phyloP scores from a whole-genome alignment of 2,888 invertebrate genomes.

The Chrysina gloriosa region DNA sequence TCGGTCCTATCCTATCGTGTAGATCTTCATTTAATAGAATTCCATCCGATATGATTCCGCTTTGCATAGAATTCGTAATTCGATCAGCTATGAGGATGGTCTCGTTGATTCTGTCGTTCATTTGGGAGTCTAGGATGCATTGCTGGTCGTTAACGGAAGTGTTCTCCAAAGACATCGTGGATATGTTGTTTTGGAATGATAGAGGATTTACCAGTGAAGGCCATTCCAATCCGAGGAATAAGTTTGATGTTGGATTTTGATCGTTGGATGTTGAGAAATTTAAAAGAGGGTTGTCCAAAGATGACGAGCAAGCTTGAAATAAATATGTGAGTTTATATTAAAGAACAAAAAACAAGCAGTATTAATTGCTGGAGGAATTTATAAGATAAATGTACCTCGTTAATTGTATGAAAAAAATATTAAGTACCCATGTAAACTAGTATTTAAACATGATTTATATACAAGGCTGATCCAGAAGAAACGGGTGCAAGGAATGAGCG shows the following conservation, averaged over 20 bases:
- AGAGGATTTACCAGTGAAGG: constrained; percentile 56
- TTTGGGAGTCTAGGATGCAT: constrained; percentile 34
- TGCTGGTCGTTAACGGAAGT: not conserved
- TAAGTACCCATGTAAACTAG: too few relatives aligned
- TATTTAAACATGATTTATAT: too few relatives aligned
- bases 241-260: constrained; percentile 50
- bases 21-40: constrained; percentile 56
- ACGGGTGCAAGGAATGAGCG: too few relatives aligned
- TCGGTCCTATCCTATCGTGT: constrained; percentile 51
- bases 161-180: constrained; percentile 39
- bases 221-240: constrained; percentile 63
- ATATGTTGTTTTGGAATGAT: constrained; percentile 51
- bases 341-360: too few relatives aligned
- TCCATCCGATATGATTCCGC: constrained; percentile 55
- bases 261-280: constrained; percentile 53
- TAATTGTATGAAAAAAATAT: too few relatives aligned
- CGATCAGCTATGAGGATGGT: constrained; percentile 61
- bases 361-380: too few relatives aligned
- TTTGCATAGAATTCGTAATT: constrained; percentile 57
- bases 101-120: constrained; percentile 54
- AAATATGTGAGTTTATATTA: not conserved
- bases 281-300: constrained; percentile 58
- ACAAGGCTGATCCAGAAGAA: too few relatives aligned
- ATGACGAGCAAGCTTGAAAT: constrained; percentile 56
- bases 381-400: too few relatives aligned